These are phyloP conservation scores for Mixornis gularis DNA, from an alignment of 2,113 vertebrate genomes.

Conservation along the genomic window DNA sequence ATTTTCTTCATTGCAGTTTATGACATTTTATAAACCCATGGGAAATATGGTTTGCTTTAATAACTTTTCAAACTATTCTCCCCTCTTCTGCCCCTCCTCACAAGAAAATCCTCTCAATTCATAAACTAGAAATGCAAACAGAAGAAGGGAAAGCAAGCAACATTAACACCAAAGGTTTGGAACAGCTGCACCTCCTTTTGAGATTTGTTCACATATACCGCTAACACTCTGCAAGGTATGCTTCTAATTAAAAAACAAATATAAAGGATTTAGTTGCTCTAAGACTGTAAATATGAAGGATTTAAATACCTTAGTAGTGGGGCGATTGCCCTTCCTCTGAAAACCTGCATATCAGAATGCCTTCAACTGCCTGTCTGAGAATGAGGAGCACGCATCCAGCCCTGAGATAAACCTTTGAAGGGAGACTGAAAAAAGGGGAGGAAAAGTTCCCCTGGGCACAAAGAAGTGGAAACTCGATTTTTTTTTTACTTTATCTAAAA, in stretches of 20 bases:
- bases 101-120: background rate
- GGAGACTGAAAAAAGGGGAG: background rate
- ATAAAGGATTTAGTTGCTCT: conserved; percentile 7
- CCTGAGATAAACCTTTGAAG: conserved; percentile 14
- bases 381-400: background rate
- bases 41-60: background rate
- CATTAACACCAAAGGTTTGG: background rate
- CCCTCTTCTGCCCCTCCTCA: background rate
- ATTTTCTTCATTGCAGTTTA: background rate
- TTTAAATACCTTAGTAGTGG: background rate
- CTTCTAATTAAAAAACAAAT: conserved; percentile 22
- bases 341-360: background rate
- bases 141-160: background rate
- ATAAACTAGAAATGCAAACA: background rate
- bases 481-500: background rate
- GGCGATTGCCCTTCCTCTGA: background rate
- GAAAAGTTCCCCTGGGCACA: background rate
- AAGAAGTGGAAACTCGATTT: background rate
- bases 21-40: background rate
- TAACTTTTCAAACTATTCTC: background rate
- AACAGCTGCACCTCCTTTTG: background rate
- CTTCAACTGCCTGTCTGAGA: background rate
- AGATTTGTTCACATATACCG: background rate
- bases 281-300: background rate
- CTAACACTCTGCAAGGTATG: background rate